phyloP scores from a whole-genome alignment of 1,140 invertebrate genomes.

The Acromyrmex heyeri region DNA sequence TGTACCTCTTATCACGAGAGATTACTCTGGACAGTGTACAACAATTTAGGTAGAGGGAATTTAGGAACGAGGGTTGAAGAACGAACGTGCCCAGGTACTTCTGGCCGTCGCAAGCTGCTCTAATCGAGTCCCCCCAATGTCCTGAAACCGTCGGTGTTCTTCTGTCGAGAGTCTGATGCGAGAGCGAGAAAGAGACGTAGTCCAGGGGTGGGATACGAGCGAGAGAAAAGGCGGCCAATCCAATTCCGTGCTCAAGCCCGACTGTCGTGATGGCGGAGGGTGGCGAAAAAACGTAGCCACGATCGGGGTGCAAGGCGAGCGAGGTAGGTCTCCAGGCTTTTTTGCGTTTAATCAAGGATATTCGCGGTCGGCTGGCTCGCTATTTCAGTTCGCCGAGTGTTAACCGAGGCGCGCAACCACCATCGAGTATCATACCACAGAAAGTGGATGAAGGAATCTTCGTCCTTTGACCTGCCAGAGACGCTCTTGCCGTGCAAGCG shows the following conservation, averaged over 20 bases:
- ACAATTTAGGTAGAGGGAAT: conserved; percentile 60
- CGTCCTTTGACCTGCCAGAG: conserved; percentile 71
- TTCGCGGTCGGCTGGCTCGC: conserved; percentile 81
- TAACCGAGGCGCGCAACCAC: conserved; percentile 76
- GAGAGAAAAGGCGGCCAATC: conserved; percentile 75
- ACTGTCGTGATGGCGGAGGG: conserved; percentile 74
- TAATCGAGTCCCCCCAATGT: conserved; percentile 72
- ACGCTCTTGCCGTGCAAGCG: conserved; percentile 41
- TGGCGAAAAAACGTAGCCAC: conserved; percentile 74
- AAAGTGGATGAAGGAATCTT: conserved; percentile 77
- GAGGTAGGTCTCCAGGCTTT: conserved; percentile 71
- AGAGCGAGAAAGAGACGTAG: conserved; percentile 22
- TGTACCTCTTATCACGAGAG: conserved; percentile 30
- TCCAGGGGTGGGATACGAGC: conserved; percentile 28
- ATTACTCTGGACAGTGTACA: conserved; percentile 49
- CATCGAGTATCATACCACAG: conserved; percentile 73
- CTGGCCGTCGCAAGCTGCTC: conserved; percentile 65
- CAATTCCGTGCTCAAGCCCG: conserved; percentile 76
- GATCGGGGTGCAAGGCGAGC: conserved; percentile 64
- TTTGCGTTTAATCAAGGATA: conserved; percentile 85
- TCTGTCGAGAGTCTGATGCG: conserved; percentile 24
- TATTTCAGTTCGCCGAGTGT: conserved; percentile 77
- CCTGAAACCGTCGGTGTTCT: conserved; percentile 65
- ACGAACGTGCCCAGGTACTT: conserved; percentile 65
- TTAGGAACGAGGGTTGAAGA: conserved; percentile 26